These are phyloP conservation scores for Bruchidius siliquastri DNA, from an alignment of 2,888 invertebrate genomes.

Conservation along the genomic window DNA sequence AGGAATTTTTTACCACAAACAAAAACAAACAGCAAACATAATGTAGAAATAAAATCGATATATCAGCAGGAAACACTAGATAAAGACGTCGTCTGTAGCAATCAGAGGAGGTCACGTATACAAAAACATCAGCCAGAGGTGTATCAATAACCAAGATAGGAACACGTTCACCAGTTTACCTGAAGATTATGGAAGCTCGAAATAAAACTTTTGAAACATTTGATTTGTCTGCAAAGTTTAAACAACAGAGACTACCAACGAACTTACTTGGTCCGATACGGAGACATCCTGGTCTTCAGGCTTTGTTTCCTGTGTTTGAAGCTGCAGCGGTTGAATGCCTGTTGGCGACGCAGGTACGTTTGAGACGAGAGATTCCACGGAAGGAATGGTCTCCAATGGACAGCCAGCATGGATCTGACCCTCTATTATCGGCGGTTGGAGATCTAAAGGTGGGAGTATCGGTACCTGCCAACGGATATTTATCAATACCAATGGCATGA, in stretches of 20 bases:
- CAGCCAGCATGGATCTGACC: background rate
- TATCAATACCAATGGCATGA: background rate
- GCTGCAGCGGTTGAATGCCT: background rate
- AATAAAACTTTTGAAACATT: too few relatives aligned
- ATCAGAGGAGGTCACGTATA: too few relatives aligned
- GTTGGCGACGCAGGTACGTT: constrained; percentile 9
- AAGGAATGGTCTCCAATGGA: constrained; percentile 16
- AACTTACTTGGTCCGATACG: constrained; percentile 40
- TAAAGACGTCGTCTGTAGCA: too few relatives aligned
- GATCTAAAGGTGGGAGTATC: background rate
- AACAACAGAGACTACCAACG: background rate
- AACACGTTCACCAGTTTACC: too few relatives aligned
- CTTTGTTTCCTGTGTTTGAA: constrained; percentile 3
- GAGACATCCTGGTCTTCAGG: constrained; percentile 21
- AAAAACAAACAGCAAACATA: too few relatives aligned
- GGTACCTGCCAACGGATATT: background rate
- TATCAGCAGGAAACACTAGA: too few relatives aligned
- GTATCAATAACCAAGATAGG: too few relatives aligned
- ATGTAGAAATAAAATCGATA: too few relatives aligned
- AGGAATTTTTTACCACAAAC: too few relatives aligned
- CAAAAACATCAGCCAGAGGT: too few relatives aligned
- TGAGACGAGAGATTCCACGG: constrained; percentile 14
- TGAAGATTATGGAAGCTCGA: too few relatives aligned
- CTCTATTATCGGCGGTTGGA: background rate
- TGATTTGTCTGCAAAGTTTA: too few relatives aligned